Evolutionary conservation across 2,797 vertebrate species (phyloP).

Genomic region (Cuculus canorus): DNA sequence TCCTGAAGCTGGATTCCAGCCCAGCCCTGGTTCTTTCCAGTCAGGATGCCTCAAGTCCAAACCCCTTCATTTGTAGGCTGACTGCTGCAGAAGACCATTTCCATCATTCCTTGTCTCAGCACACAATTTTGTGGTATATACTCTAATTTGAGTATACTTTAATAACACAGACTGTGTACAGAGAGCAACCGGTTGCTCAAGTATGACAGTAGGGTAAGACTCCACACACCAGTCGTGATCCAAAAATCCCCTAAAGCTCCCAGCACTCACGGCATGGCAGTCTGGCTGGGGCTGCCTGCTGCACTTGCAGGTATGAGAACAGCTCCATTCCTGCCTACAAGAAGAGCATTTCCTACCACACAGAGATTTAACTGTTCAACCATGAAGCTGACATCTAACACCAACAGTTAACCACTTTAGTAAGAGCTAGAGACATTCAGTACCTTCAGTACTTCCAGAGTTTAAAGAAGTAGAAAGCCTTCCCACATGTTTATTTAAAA

Average conservation of each 20-base stretch:
- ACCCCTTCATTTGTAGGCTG: neutral
- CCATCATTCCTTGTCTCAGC: neutral
- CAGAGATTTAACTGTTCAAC: neutral
- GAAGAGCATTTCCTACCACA: neutral
- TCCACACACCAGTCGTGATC: neutral
- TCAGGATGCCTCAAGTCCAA: neutral
- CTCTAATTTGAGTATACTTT: neutral
- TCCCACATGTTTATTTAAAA: neutral
- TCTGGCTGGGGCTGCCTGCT: neutral
- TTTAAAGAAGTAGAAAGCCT: neutral
- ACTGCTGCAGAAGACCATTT: neutral
- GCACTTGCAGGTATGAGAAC: too few relatives aligned
- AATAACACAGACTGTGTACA: neutral
- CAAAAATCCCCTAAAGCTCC: neutral
- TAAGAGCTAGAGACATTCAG: neutral
- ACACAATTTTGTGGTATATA: neutral
- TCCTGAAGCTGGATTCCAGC: neutral
- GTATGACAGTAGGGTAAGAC: neutral
- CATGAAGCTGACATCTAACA: neutral
- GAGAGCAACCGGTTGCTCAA: neutral
- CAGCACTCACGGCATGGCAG: fast-evolving
- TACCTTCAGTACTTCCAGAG: neutral
- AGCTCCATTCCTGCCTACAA: neutral
- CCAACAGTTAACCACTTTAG: neutral
- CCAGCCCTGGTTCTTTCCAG: neutral